Percentiles rank a stretch among this genome's conserved stretches.
phyloP scores from a whole-genome alignment of 2,888 invertebrate species.

The Heliconius hortense region DNA sequence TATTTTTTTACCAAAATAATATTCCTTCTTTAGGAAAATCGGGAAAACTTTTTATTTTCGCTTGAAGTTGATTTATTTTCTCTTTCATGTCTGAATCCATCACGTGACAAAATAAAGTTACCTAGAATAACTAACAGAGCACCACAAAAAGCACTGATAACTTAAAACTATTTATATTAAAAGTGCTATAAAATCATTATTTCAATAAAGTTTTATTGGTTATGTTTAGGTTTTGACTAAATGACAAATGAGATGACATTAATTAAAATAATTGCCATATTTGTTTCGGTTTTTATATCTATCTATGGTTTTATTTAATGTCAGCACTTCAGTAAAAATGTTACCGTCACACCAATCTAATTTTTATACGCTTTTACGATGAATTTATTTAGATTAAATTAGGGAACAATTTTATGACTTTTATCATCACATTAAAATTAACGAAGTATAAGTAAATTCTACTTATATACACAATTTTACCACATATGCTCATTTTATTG shows the following conservation, averaged over 20 bases:
- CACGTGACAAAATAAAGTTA: not conserved
- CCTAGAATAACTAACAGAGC: conserved; percentile 8
- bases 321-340: not conserved
- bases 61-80: conserved; percentile 83
- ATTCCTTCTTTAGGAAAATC: conserved; percentile 95
- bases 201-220: conserved; percentile 8
- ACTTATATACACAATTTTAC: not conserved
- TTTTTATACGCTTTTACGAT: not conserved
- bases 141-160: not conserved
- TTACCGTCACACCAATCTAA: not conserved
- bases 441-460: not conserved
- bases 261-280: conserved; percentile 2
- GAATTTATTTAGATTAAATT: not conserved
- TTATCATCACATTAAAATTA: not conserved
- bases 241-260: not conserved
- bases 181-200: not conserved
- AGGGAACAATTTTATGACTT: not conserved
- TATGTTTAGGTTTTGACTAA: conserved; percentile 9
- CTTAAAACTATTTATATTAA: not conserved
- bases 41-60: conserved; percentile 85
- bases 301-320: not conserved
- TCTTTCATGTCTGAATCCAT: conserved; percentile 66
- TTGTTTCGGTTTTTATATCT: not conserved
- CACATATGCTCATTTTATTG: not conserved
- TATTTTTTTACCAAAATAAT: conserved; percentile 86